Base-by-base conservation (phyloP, 2,888 invertebrate species). In the Bombylius discolor region DNA sequence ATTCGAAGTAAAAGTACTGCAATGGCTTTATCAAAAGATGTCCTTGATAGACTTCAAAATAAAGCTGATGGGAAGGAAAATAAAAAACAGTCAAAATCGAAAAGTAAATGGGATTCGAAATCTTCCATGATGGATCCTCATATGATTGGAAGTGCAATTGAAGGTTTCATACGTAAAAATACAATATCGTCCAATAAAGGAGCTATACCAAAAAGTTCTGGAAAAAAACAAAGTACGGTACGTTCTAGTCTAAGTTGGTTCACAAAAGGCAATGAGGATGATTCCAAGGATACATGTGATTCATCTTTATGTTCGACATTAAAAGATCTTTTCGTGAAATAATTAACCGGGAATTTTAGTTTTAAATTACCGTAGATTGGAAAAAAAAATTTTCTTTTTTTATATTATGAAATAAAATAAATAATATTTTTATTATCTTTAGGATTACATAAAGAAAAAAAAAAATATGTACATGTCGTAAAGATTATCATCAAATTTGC, bases 271-370 rank as follows among this genome's bases (percentile, higher is more conserved):
- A 86, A 85, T 58, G 87, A 85, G 59, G 84, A 85, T 56, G 79
- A 83, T 57, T 75, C 79, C 39, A 72, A 79, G 56, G 86, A 87
- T 64, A 79, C 84, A 34, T 88, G 89, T 74, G 89, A 90, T 65
- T 83, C 87, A 47, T 85, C 86, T 39, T 79, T 90, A 63, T 89
- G 89, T 76, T 84, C 89, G 61, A 87, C 89, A 49, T 76, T 90
- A 53, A 90, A 90, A 74, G 89, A 90, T 74, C 81, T 90, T 53
- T 90, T 90, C 71, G 89, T 89, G 69, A 90, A 90, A 81, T 85
- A 82, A 76, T 68, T 68, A 60, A 63, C 65, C 61, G 65, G 64
- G 62, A 65, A 61, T 56, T 62, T 66, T 55, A 65, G 64, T 51
- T 66, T 65, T 62, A 65, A 62, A 56, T 60, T 66, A 52, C 62